phyloP scores from a whole-genome alignment of 2,888 invertebrate species.

The Polylopha cassiicola region DNA sequence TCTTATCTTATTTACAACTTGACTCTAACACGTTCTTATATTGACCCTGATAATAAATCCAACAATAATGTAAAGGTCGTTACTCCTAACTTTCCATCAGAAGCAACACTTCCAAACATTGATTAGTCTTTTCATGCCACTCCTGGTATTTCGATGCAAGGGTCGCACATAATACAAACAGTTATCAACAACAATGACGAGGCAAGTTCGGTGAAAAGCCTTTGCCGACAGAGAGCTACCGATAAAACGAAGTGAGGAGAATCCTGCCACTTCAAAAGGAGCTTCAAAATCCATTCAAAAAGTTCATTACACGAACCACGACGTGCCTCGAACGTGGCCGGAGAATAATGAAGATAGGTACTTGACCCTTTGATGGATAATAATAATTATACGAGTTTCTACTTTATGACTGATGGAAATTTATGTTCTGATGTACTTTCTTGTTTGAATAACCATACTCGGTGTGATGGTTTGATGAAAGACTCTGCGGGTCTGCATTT shows the following conservation, averaged over 20 bases:
- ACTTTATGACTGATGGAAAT: constrained; percentile 22
- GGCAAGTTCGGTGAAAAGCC: constrained; percentile 54
- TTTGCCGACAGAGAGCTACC: constrained; percentile 47
- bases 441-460: constrained; percentile 20
- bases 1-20: constrained; percentile 13
- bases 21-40: constrained; percentile 14
- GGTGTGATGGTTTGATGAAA: constrained; percentile 14
- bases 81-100: constrained; percentile 64
- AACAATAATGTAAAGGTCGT: constrained; percentile 51
- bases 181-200: constrained; percentile 68
- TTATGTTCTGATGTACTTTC: constrained; percentile 23
- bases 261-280: constrained; percentile 63
- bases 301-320: constrained; percentile 53
- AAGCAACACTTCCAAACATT: constrained; percentile 39
- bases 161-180: constrained; percentile 56
- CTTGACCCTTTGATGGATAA: constrained; percentile 44
- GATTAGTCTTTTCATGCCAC: constrained; percentile 64
- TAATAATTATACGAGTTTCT: constrained; percentile 29
- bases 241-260: constrained; percentile 61
- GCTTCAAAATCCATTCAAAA: constrained; percentile 54
- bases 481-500: constrained; percentile 12
- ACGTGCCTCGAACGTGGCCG: constrained; percentile 31
- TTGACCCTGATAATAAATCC: constrained; percentile 31
- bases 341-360: constrained; percentile 35
- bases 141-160: constrained; percentile 59